These are phyloP conservation scores for Salvelinus namaycush DNA, from an alignment of 2,113 vertebrate species.

Conservation along the genomic window DNA sequence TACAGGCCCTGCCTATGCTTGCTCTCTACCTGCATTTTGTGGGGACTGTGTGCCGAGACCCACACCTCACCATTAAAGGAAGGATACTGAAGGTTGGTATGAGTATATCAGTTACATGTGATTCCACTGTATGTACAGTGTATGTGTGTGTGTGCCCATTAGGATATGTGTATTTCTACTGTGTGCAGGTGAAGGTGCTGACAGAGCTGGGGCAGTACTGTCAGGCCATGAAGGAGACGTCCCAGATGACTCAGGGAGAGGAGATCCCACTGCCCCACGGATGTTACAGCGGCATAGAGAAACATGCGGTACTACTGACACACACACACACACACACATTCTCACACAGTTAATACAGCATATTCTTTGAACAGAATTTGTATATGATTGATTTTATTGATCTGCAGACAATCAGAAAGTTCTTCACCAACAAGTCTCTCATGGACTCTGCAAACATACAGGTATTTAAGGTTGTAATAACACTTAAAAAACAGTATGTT, in stretches of 20 bases:
- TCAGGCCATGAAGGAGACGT: conserved; percentile 65
- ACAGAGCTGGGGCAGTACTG: conserved; percentile 67
- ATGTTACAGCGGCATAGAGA: conserved; percentile 18
- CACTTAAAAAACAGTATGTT: background rate
- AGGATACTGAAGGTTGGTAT: conserved; percentile 86
- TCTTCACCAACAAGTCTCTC: conserved; percentile 56
- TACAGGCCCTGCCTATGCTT: conserved; percentile 85
- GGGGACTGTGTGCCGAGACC: conserved; percentile 81
- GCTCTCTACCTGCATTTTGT: conserved; percentile 85
- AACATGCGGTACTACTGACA: conserved; percentile 46
- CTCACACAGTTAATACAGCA: background rate
- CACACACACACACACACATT: background rate
- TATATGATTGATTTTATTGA: background rate
- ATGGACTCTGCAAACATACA: conserved; percentile 50
- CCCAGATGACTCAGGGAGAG: conserved; percentile 50
- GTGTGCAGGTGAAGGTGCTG: conserved; percentile 51
- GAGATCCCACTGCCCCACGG: conserved; percentile 49
- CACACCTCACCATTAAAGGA: conserved; percentile 76
- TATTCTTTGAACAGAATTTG: background rate
- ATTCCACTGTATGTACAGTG: background rate
- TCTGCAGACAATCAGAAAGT: conserved; percentile 22
- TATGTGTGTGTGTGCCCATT: conserved; percentile 6
- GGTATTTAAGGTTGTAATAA: conserved; percentile 34
- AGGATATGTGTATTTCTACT: background rate
- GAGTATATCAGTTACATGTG: conserved; percentile 41